phyloP scores from a whole-genome alignment of 2,113 vertebrate species.

The Neoarius graeffei region DNA sequence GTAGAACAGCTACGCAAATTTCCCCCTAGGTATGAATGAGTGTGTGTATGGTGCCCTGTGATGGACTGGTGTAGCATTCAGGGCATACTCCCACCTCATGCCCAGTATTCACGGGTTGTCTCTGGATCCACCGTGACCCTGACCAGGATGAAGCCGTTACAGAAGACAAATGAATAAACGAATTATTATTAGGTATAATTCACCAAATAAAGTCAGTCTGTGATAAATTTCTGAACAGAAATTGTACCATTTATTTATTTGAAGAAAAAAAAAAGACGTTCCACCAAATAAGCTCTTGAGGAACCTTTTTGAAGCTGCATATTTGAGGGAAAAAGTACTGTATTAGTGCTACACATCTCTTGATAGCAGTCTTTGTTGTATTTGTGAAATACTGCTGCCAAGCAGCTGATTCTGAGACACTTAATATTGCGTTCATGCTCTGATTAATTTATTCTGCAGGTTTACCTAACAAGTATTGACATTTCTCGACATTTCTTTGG shows the following conservation, averaged over 20 bases:
- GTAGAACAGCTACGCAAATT: background rate
- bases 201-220: background rate
- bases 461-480: background rate
- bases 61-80: background rate
- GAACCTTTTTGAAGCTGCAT: background rate
- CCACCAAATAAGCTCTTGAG: background rate
- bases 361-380: background rate
- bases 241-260: background rate
- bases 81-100: background rate
- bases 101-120: background rate
- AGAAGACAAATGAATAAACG: background rate
- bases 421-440: background rate
- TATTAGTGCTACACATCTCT: slow-evolving; percentile 1
- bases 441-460: background rate
- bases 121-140: background rate
- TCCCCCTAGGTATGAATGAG: background rate
- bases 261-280: background rate
- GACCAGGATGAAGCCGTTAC: background rate
- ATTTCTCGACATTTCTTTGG: slow-evolving; percentile 9
- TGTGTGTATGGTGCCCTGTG: background rate
- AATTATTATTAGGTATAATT: background rate
- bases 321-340: background rate
- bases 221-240: background rate
- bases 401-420: background rate
- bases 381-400: background rate